These are phyloP conservation scores for Catostomus latipinnis DNA, from an alignment of 2,797 vertebrate species.

Conservation along the genomic window DNA sequence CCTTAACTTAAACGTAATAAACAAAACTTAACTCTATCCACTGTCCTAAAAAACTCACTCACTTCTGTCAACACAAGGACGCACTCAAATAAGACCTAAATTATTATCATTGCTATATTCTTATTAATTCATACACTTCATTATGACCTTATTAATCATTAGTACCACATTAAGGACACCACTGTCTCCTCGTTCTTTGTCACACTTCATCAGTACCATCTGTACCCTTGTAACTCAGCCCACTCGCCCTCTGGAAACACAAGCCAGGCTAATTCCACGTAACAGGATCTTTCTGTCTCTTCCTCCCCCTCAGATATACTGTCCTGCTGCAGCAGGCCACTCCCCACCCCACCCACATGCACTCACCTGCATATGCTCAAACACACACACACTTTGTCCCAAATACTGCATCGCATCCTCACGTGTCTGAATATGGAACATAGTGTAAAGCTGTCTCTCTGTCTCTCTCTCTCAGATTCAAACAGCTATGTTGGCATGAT, in stretches of 20 bases:
- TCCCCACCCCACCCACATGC: neutral
- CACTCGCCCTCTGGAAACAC: constrained; percentile 40
- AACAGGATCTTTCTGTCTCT: constrained; percentile 46
- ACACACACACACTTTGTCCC: constrained; percentile 16
- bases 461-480: neutral
- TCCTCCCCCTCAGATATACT: constrained; percentile 4
- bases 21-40: neutral
- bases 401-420: constrained; percentile 41
- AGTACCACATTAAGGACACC: neutral
- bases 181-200: neutral
- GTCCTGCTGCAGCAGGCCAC: constrained; percentile 35
- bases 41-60: neutral
- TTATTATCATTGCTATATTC: neutral
- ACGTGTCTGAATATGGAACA: constrained; percentile 64
- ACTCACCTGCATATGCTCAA: constrained; percentile 25
- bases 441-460: constrained; percentile 32
- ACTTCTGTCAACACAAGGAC: neutral
- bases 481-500: neutral
- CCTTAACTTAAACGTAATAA: neutral
- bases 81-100: neutral
- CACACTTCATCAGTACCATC: constrained; percentile 4
- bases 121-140: neutral
- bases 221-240: constrained; percentile 11
- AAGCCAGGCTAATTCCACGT: constrained; percentile 49
- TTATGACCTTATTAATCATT: neutral